Evolutionary conservation across 2,113 vertebrate genomes (phyloP).

Genomic region (Protobothrops flavoviridis): DNA sequence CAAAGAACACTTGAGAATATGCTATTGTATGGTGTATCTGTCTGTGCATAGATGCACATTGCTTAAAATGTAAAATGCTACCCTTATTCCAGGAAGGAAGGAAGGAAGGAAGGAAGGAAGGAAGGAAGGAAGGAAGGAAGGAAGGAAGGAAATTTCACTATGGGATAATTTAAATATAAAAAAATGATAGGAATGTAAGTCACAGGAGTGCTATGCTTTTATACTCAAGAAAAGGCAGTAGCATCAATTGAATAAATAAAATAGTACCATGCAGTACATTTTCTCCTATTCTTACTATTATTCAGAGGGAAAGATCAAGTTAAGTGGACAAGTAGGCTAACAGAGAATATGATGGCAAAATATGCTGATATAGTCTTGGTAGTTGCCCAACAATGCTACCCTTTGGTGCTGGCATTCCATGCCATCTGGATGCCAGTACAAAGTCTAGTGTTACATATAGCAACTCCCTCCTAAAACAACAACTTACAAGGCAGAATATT

Average conservation of each 20-base stretch:
- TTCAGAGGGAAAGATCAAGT: neutral
- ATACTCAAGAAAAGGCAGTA: neutral
- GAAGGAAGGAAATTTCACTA: neutral
- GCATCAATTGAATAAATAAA: neutral
- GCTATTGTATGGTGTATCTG: neutral
- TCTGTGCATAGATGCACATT: neutral
- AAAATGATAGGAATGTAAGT: neutral
- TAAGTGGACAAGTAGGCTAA: neutral
- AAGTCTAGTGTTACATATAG: neutral
- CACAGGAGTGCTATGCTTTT: neutral
- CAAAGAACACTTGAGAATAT: neutral
- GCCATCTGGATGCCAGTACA: neutral
- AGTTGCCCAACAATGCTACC: neutral
- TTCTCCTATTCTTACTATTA: neutral
- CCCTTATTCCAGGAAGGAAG: neutral
- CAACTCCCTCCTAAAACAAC: fast-evolving
- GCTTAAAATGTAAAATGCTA: neutral
- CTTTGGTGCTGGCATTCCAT: neutral
- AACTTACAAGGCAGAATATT: conserved; percentile 96
- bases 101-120: neutral
- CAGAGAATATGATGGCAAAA: neutral
- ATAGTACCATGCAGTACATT: neutral
- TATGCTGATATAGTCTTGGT: neutral
- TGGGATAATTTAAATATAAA: neutral
- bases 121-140: neutral